phyloP scores from a whole-genome alignment of 2,113 vertebrate genomes.

The Fukomys damarensis region DNA sequence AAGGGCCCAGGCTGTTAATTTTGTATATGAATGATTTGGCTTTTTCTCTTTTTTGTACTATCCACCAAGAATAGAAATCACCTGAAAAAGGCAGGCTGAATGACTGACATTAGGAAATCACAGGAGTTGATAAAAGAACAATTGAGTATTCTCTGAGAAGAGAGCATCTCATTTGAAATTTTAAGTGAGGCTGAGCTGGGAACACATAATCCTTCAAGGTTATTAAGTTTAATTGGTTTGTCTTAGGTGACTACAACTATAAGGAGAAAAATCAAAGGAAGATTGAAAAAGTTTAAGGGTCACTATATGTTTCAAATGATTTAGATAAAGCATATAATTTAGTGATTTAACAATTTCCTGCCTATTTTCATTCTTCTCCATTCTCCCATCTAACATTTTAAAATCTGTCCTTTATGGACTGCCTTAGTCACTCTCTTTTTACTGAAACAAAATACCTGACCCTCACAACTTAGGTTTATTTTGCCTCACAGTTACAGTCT shows the following conservation, averaged over 20 bases:
- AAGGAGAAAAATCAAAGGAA: conserved; percentile 65
- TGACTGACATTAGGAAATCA: conserved; percentile 74
- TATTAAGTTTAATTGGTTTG: conserved; percentile 71
- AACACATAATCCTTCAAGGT: conserved; percentile 58
- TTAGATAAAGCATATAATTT: conserved; percentile 58
- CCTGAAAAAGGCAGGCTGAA: conserved; percentile 62
- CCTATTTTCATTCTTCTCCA: background rate
- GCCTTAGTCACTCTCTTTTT: background rate
- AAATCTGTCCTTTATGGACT: conserved; percentile 5
- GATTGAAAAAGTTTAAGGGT: conserved; percentile 60
- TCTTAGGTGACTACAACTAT: conserved; percentile 43
- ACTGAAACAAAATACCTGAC: background rate
- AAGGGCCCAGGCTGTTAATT: conserved; percentile 41
- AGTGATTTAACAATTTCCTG: conserved; percentile 50
- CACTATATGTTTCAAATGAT: conserved; percentile 40
- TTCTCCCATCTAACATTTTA: background rate
- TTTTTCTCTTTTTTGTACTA: conserved; percentile 59
- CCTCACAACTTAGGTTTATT: background rate
- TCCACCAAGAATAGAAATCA: conserved; percentile 69
- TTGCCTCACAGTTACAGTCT: background rate
- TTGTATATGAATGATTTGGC: conserved; percentile 58
- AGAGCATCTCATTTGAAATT: conserved; percentile 76
- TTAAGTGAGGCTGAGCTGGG: conserved; percentile 47
- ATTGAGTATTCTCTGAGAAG: conserved; percentile 64
- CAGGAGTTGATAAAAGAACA: conserved; percentile 70